These are phyloP conservation scores for Pimpla rufipes DNA, from an alignment of 2,888 invertebrate species.

Conservation along the genomic window DNA sequence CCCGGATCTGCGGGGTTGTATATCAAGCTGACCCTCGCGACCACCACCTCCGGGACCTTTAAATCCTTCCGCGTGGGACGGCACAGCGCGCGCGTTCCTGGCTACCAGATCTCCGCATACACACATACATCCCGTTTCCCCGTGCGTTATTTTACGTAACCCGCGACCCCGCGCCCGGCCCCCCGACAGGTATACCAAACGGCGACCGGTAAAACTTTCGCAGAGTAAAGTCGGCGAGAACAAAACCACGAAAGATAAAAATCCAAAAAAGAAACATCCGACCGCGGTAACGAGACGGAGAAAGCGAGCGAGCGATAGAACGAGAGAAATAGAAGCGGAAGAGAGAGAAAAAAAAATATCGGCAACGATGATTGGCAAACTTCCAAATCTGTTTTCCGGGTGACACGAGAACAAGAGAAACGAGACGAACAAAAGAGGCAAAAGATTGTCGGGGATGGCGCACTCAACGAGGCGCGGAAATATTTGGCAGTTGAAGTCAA, in stretches of 20 bases:
- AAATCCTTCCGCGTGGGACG: conserved; percentile 69
- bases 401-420: conserved; percentile 34
- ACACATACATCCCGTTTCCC: conserved; percentile 36
- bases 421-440: conserved; percentile 24
- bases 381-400: conserved; percentile 49
- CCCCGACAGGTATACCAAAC: conserved; percentile 22
- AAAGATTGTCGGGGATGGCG: conserved; percentile 31
- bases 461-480: conserved; percentile 45
- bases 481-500: conserved; percentile 47
- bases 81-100: conserved; percentile 36
- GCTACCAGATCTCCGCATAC: conserved; percentile 5
- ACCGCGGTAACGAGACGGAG: conserved; percentile 34
- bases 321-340: conserved; percentile 12
- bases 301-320: not conserved
- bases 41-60: conserved; percentile 70
- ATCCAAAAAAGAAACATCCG: conserved; percentile 24
- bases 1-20: conserved; percentile 63
- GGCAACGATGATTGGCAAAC: conserved; percentile 50
- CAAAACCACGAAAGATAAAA: conserved; percentile 3
- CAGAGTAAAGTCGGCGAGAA: conserved; percentile 3
- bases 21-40: conserved; percentile 64
- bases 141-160: conserved; percentile 36
- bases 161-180: conserved; percentile 8
- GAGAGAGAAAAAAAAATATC: conserved; percentile 8
- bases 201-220: conserved; percentile 36